Evolutionary conservation across 2,888 invertebrate species (phyloP), one percentile per base, ranked within the genome.

Genomic region (Orthonevra nobilis): DNA sequence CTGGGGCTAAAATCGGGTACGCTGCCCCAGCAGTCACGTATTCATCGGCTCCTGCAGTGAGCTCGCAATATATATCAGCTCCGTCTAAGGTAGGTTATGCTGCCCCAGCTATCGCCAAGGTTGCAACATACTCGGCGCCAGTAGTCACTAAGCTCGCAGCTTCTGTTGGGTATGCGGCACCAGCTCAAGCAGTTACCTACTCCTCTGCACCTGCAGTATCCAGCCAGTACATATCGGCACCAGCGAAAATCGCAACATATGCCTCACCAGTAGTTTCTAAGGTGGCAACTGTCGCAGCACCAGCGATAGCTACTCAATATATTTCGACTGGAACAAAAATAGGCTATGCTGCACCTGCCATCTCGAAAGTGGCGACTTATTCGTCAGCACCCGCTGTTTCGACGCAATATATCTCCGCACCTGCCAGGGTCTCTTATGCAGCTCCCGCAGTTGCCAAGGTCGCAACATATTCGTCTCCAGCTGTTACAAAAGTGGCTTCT

Each of bases 61-160:
- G 86, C 0, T 82, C 84, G 63, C 84, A 85, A 12, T 85, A 85
- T 48, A 83, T 85, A 1, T 85, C 86, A 0, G 82, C 84, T 3
- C 84, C 85, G 1, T 75, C 70, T 9, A 66, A 70, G 48, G 40
- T 90, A 85, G 48, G 69, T 14, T 32, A 42, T 44, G 17, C 56
- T 40, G 87, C 90, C 2, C 90, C 89, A 44, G 85, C 74, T 20
- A 46, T 81, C 0, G 28, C 60, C 0, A 66, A 72, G n/a, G 23
- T 69, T 10, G 66, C 68, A 10, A 74, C 61, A 0, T 77, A 77
- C 14, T 19, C 77, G 2, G 5, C 73, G 3, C 81, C 82, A n/a
- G 20, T 73, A 1, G 54, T 58, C 12, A 34, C 70, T 5, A 70
- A 81, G 14, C 34, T 81, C 6, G 58, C 52, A 19, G 20, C 60